Conservation (phyloP, 2,797 vertebrate genomes). For the Echeneis naucrates region DNA sequence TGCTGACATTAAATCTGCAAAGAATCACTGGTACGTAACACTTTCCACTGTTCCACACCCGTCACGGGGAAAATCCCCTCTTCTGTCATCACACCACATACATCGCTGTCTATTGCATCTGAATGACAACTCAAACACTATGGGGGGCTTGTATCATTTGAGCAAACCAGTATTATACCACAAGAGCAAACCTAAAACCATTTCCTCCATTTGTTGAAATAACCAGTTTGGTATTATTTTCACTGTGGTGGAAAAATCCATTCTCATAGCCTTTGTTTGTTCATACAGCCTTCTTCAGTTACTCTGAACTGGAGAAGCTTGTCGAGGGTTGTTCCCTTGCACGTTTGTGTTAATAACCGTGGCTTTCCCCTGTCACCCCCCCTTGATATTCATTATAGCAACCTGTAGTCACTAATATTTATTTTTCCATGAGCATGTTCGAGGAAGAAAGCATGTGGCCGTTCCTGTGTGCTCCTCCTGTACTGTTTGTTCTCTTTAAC, state of each 20-base stretch:
- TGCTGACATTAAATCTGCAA: neutral
- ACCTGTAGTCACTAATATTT: slow-evolving; percentile 62
- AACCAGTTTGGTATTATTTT: neutral
- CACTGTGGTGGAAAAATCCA: slow-evolving; percentile 17
- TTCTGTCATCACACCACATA: neutral
- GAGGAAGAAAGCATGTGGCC: slow-evolving; percentile 24
- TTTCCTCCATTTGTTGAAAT: neutral
- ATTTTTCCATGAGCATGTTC: slow-evolving; percentile 56
- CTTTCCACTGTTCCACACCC: neutral
- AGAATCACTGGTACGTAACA: neutral
- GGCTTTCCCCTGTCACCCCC: slow-evolving; percentile 38
- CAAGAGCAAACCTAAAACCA: neutral
- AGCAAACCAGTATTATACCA: neutral
- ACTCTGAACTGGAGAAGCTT: slow-evolving; percentile 20
- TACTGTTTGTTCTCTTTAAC: slow-evolving; percentile 40
- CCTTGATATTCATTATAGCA: slow-evolving; percentile 53
- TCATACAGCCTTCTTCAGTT: slow-evolving; percentile 14
- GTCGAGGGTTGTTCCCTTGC: slow-evolving; percentile 39
- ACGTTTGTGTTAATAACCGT: slow-evolving; percentile 53
- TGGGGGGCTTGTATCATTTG: neutral
- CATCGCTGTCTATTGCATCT: neutral
- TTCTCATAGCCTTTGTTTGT: slow-evolving; percentile 12
- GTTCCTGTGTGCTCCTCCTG: slow-evolving; percentile 11
- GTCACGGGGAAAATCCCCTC: slow-evolving; percentile 14
- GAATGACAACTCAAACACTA: neutral